phyloP scores from a whole-genome alignment of 2,797 vertebrate genomes.

The Gymnoscopelus braueri region DNA sequence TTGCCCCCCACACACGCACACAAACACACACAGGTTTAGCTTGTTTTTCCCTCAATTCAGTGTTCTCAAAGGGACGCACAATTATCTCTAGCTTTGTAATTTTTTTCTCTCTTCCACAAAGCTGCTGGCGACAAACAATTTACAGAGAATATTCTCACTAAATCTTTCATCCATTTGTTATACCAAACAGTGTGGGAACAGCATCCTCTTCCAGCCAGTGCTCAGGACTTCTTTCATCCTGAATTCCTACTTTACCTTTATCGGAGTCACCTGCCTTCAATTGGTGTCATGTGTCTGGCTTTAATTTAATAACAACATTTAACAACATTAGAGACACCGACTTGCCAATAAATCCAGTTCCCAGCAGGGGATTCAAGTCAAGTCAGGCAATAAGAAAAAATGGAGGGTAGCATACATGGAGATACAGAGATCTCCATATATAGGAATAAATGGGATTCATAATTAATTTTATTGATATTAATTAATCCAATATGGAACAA shows the following conservation, averaged over 20 bases:
- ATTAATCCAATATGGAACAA: too few relatives aligned
- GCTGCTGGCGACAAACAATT: constrained; percentile 34
- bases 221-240: constrained; percentile 59
- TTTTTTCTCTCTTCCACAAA: too few relatives aligned
- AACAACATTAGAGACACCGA: constrained; percentile 53
- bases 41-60: background rate
- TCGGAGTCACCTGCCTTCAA: constrained; percentile 74
- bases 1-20: background rate
- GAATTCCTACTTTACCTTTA: constrained; percentile 75
- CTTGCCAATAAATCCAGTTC: constrained; percentile 29
- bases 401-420: constrained; percentile 2
- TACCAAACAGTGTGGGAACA: constrained; percentile 27
- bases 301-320: constrained; percentile 58
- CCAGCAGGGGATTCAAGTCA: constrained; percentile 41
- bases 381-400: constrained; percentile 19
- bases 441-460: too few relatives aligned
- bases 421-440: too few relatives aligned
- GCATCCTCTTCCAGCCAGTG: constrained; percentile 32
- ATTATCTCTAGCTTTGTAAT: too few relatives aligned
- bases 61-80: background rate
- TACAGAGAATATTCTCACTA: constrained; percentile 40
- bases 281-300: constrained; percentile 61
- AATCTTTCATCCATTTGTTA: constrained; percentile 3
- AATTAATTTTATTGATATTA: too few relatives aligned
- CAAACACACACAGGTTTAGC: background rate